Evolutionary conservation across 2,888 invertebrate species (phyloP), one percentile per base, ranked within the genome.

Genomic region (Athalia rosae): DNA sequence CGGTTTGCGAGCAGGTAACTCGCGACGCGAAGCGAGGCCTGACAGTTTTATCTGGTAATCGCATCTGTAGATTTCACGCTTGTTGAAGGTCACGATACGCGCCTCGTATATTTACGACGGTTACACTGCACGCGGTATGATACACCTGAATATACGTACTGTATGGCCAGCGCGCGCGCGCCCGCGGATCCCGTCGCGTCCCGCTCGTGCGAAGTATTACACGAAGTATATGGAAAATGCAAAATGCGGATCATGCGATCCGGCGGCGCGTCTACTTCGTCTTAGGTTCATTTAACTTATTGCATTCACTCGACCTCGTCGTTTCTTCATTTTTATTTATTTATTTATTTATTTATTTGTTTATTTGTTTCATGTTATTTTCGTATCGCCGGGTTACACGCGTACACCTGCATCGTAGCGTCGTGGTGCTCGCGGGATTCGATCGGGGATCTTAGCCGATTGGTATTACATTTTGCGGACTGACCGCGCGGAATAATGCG

Each of bases 301-400:
- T 81, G 81, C 79, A 82, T 83, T 82, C 81, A 82, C 81, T 82
- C 80, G 79, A 80, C 80, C 82, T 83, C 79, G 82, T 82, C 83
- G 84, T 85, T 84, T 83, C 48, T n/a, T n/a, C n/a, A n/a, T n/a
- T 28, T 28, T 28, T 28, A n/a, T n/a, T n/a, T n/a, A n/a, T n/a
- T n/a, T n/a, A n/a, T n/a, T n/a, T n/a, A n/a, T n/a, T n/a, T n/a
- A n/a, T n/a, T n/a, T n/a, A n/a, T n/a, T n/a, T n/a, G n/a, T 2
- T 28, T 28, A 1, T 28, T 28, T 28, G 28, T 28, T 28, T 28
- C n/a, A n/a, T n/a, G n/a, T n/a, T n/a, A n/a, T n/a, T n/a, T n/a
- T n/a, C n/a, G 28, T 28, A 28, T 28, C 28, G 28, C 28, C 28
- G 28, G 28, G 28, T 28, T 28, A 28, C 28, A 28, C 28, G n/a